Base-by-base conservation (phyloP, 1,140 invertebrate genomes). In the Psilanteris sp. region DNA sequence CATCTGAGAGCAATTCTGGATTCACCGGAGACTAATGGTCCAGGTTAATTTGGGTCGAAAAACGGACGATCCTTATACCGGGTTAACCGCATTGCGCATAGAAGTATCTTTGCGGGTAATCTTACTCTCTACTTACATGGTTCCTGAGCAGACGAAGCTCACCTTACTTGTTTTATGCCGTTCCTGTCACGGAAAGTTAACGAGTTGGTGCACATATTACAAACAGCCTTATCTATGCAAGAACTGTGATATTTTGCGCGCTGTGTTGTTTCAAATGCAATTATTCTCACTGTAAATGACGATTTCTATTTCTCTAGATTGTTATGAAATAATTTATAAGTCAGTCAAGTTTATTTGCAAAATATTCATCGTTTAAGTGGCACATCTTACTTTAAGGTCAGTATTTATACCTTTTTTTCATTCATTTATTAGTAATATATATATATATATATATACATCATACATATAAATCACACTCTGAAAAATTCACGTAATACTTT, bases 71-170 rank as follows among this genome's bases (percentile, higher is more conserved):
- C 37, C 39, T 61, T 32, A 9, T 22, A 18, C 16, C 16, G 43
- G 68, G 48, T 34, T 64, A 31, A 62, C 74, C 61, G 75, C 68
- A 77, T 54, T 77, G 68, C 75, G 68, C 62, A 43, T 2, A 0
- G 9, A 20, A 44, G 37, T 72, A 72, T 68, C 62, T 68, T 59
- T 43, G 44, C 10, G 26, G 50, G 20, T 78, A 78, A 78, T 71
- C 70, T 78, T 64, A 13, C 44, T 37, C 16, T 27, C 57, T 61
- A 70, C 76, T 67, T 70, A 70, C 59, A 67, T 61, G 39, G 26
- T 31, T 52, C 5, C 39, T 39, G 52, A 46, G 4, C 34, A 41
- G 22, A 52, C 14, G 14, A 27, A 10, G 16, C 18, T 34, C 37
- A 26, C 16, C 14, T 52, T 64, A 48, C 62, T 52, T 55, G 50